phyloP scores from a whole-genome alignment of 1,140 invertebrate species.

The Tetramorium parvispinum region DNA sequence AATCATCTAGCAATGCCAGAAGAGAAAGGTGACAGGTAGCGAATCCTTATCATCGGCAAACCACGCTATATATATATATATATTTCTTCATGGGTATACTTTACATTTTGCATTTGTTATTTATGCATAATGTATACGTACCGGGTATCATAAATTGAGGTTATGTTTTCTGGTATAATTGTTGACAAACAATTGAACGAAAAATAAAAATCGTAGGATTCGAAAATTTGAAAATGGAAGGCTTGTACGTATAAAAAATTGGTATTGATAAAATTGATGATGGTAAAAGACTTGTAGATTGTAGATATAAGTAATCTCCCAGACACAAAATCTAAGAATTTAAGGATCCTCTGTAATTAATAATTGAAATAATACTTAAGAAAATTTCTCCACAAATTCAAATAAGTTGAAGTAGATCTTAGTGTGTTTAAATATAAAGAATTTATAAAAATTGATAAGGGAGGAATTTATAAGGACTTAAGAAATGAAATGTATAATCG shows the following conservation, averaged over 20 bases:
- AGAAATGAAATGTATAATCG: not conserved
- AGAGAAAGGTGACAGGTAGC: slow-evolving; percentile 76
- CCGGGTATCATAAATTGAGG: slow-evolving; percentile 24
- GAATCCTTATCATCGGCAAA: not conserved
- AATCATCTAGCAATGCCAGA: slow-evolving; percentile 72
- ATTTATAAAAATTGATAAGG: not conserved
- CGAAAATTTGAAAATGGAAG: not conserved
- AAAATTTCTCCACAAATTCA: not conserved
- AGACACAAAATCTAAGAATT: not conserved
- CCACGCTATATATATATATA: not conserved
- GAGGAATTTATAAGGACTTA: not conserved
- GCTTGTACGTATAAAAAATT: not conserved
- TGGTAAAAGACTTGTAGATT: not conserved
- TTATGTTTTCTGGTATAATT: slow-evolving; percentile 59
- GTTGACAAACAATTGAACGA: slow-evolving; percentile 29
- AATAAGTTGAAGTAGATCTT: slow-evolving; percentile 4
- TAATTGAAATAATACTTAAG: not conserved
- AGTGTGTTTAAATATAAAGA: not conserved
- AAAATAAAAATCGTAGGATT: not conserved
- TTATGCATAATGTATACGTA: not conserved
- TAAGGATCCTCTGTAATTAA: not conserved
- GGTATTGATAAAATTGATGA: no score
- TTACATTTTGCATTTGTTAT: not conserved
- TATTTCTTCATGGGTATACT: not conserved
- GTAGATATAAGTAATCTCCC: not conserved